Evolutionary conservation across 2,888 invertebrate species (phyloP), one percentile per base, ranked within the genome.

Genomic region (Ectemnius lituratus): DNA sequence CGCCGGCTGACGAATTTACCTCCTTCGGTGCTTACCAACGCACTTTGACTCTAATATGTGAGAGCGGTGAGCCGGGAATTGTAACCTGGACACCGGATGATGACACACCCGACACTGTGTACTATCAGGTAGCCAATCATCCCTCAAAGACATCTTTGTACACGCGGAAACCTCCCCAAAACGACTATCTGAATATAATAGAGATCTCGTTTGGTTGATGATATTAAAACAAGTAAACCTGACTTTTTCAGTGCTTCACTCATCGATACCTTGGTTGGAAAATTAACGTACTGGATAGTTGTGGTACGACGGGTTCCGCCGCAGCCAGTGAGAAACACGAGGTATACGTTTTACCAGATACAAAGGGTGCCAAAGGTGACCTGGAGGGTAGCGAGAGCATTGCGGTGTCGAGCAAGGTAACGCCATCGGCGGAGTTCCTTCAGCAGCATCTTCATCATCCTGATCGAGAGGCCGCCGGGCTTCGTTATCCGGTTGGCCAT

Each of bases 241-340:
- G 14, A 2, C 14, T 13, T 2, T 62, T 60, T 5, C 93, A 98
- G 95, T 98, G 98, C 90, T 98, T 95, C 93, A 96, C 97, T 4
- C 97, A 98, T 91, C 96, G 97, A 77, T 95, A 98, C 89, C 94
- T 98, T 87, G 98, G 98, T 62, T 98, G 98, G 97, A 97, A 97
- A 92, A 98, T 99, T 85, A 95, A 97, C 90, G 97, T 99, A 0
- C 92, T 95, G 79, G 97, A 98, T 90, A 93, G 93, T 60, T 97
- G 97, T 87, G 96, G 96, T 80, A 90, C 89, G 18, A 90, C 89
- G 18, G 87, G 89, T 0, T 74, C 81, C 18, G 62, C 72, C 0
- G 91, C 91, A 1, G 92, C 93, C 60, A 94, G 94, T 75, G 93
- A 94, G 75, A 90, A 89, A 57, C 91, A 91, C 70, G 93, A 93